Conservation (phyloP, 2,888 invertebrate genomes). For the Aleiodes testaceus region DNA sequence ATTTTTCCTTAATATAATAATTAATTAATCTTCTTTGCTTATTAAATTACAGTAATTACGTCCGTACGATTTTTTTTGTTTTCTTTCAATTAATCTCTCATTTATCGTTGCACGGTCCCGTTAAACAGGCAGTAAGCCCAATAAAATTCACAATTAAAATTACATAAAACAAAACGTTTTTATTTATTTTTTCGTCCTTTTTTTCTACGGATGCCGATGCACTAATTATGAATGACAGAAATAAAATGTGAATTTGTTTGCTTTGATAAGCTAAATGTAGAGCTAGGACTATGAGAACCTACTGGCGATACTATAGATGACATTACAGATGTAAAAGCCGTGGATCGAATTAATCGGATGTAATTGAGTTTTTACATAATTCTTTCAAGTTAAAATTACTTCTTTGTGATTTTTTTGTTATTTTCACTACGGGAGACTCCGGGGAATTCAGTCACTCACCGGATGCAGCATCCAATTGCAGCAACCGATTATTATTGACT, state of each 20-base stretch:
- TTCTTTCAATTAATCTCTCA: constrained; percentile 33
- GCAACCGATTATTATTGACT: constrained; percentile 71
- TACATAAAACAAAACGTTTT: constrained; percentile 27
- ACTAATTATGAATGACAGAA: constrained; percentile 44
- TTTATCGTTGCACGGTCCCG: constrained; percentile 55
- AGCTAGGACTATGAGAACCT: constrained; percentile 35
- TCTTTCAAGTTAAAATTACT: constrained; percentile 31
- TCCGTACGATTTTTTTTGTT: constrained; percentile 22
- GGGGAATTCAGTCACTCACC: constrained; percentile 68
- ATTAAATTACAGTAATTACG: constrained; percentile 49
- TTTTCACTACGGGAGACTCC: constrained; percentile 52
- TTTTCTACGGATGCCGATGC: constrained; percentile 55
- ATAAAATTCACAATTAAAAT: constrained; percentile 28
- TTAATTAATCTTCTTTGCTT: constrained; percentile 32
- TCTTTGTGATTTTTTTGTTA: constrained; percentile 46
- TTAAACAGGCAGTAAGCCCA: constrained; percentile 27
- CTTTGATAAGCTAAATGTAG: constrained; percentile 38
- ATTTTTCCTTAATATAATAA: constrained; percentile 23
- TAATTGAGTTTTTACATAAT: constrained; percentile 43
- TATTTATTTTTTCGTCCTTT: constrained; percentile 18
- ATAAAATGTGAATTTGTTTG: constrained; percentile 30
- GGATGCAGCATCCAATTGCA: constrained; percentile 71
- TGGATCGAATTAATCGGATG: constrained; percentile 45
- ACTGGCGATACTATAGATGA: constrained; percentile 43
- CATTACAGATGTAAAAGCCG: constrained; percentile 42